Evolutionary conservation across 2,888 invertebrate species (phyloP), one percentile per base, ranked within the genome.

Genomic region (Eristalinus aeneus): DNA sequence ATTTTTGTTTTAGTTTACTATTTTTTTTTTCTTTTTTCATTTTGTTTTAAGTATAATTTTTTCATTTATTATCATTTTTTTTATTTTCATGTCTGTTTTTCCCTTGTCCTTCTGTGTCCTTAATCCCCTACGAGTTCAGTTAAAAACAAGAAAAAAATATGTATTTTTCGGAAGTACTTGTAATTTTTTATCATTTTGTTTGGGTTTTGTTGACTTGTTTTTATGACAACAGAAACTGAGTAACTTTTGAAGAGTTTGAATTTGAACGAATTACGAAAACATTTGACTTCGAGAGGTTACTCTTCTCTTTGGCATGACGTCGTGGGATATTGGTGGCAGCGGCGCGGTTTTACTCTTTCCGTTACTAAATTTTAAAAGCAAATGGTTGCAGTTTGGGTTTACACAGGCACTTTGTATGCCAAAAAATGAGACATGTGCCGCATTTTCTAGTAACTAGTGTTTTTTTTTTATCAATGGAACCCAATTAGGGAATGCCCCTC

Each of bases 81-180:
- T 69, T 74, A 23, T 16, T 32, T 69, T 39, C 67, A 36, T 80
- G 61, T 82, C 69, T 75, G 58, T 69, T 83, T 81, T 78, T 64
- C 81, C 74, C 64, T 72, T 32, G 16, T 83, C 82, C 82, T 71
- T 82, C 74, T 76, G 39, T 82, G 72, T 85, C 73, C 81, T 54
- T 73, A 58, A 73, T 81, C 81, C 82, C 58, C 71, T 87, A 82
- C 82, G 86, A 82, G 86, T 87, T 77, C 82, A 82, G 82, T 86
- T 87, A 67, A 46, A 36, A 23, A 23, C 75, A 71, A 1, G 54
- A 53, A n/a, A 58, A 39, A 46, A 54, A 64, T 58, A 60, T 53
- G 63, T 64, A 53, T 46, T 46, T 46, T 46, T 46, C 46, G 23
- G 12, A 58, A 68, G 39, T 58, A 67, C 53, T 58, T 78, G 22